These are phyloP conservation scores for Psilanteris sp. DNA, from an alignment of 1,140 invertebrate species.

Conservation along the genomic window DNA sequence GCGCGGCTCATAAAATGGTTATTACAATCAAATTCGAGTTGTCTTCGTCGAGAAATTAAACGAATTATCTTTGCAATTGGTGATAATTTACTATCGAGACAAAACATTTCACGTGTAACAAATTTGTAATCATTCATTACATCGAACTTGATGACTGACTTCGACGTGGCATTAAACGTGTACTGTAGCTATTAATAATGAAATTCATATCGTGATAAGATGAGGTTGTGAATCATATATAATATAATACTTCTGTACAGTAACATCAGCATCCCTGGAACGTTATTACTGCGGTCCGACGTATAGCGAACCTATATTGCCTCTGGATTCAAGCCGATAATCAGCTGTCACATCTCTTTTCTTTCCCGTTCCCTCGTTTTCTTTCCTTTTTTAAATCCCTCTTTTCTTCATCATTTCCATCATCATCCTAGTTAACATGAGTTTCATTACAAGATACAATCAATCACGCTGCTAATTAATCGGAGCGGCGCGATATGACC, in stretches of 20 bases:
- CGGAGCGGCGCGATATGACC: conserved; percentile 11
- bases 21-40: conserved; percentile 8
- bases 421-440: conserved; percentile 39
- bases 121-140: conserved; percentile 35
- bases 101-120: conserved; percentile 24
- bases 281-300: conserved; percentile 43
- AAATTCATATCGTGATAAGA: conserved; percentile 39
- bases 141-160: conserved; percentile 22
- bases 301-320: conserved; percentile 32
- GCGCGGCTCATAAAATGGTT: not conserved
- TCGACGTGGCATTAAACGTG: conserved; percentile 31
- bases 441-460: conserved; percentile 41
- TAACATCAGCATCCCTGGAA: conserved; percentile 28
- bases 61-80: conserved; percentile 4
- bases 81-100: conserved; percentile 23
- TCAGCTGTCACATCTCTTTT: conserved; percentile 55
- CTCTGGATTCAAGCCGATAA: conserved; percentile 41
- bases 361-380: conserved; percentile 19
- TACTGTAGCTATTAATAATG: conserved; percentile 39
- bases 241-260: conserved; percentile 34
- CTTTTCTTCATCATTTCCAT: conserved; percentile 16
- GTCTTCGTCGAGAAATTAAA: conserved; percentile 6
- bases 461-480: conserved; percentile 52
- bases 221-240: conserved; percentile 44
- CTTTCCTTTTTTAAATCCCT: conserved; percentile 11